Base-by-base conservation (phyloP, 1,140 invertebrate species). In the Tribolium madens region DNA sequence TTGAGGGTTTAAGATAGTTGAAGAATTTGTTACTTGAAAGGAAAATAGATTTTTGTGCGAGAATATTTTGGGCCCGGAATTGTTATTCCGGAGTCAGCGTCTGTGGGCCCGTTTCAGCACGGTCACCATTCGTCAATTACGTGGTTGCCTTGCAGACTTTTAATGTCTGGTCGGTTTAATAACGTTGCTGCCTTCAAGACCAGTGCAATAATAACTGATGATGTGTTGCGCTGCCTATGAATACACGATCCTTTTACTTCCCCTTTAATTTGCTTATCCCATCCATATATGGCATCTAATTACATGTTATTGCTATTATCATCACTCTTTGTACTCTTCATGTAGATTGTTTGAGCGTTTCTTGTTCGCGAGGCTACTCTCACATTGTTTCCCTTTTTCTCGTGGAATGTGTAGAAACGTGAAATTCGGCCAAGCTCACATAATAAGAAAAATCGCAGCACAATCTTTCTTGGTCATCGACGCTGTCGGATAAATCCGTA, bases 271-370 rank as follows among this genome's bases (percentile, higher is more conserved):
- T 76, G 68, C 75, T 76, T 76, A 76, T 53, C 52, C 48, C 52
- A 50, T 42, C 75, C 48, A 53, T 76, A 72, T 76, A 76, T 70
- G 75, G 75, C 33, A 76, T 48, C 75, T 76, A 71, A 76, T 76
- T 76, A 76, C 68, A 76, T 71, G 75, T 76, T 76, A 76, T 76
- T 76, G 70, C 64, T 14, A 76, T 76, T 76, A 76, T 72, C 64
- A 76, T 76, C 68, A 76, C 64, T 76, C 75, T 76, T 76, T 71
- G 42, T 76, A 72, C 42, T 68, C 70, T 33, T 26, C 9, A 60
- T 42, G 57, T 26, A 33, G 57, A 64, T 64, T 64, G 26, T 64
- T 64, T 33, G 57, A 64, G 33, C 10, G 18, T 33, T 18, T 64
- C 26, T 13, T 21, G 17, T 53, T 53, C 50, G 15, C 15, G 50